phyloP scores from a whole-genome alignment of 2,797 vertebrate genomes.

The Bovichtus variegatus region DNA sequence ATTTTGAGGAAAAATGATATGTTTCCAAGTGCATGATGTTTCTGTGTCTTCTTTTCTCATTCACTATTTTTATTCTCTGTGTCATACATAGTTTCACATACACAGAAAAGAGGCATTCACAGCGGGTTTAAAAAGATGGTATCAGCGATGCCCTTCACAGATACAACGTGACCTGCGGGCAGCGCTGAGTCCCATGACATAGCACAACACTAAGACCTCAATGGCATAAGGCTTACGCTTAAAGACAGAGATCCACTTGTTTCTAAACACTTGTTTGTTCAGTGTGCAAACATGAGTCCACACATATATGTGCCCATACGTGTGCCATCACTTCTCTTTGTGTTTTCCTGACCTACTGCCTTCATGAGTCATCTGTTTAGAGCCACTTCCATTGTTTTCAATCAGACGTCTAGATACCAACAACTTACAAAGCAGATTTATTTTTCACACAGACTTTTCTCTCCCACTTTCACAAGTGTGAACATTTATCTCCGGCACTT shows the following conservation, averaged over 20 bases:
- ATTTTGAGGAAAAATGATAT: neutral
- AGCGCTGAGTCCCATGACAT: constrained; percentile 72
- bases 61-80: constrained; percentile 36
- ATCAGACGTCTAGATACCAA: constrained; percentile 25
- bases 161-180: constrained; percentile 72
- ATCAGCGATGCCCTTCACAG: constrained; percentile 74
- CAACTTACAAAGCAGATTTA: constrained; percentile 5
- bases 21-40: neutral
- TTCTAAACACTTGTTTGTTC: constrained; percentile 69
- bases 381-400: constrained; percentile 39
- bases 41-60: neutral
- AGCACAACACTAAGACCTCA: constrained; percentile 74
- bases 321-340: constrained; percentile 66
- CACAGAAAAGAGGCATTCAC: constrained; percentile 69
- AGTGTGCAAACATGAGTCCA: constrained; percentile 38
- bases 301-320: constrained; percentile 42
- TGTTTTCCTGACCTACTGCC: constrained; percentile 58
- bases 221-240: constrained; percentile 68
- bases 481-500: constrained; percentile 30
- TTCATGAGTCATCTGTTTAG: constrained; percentile 65
- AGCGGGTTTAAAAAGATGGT: constrained; percentile 65
- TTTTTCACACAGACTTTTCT: constrained; percentile 17
- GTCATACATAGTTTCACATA: constrained; percentile 20
- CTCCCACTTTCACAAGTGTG: constrained; percentile 31
- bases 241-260: constrained; percentile 69